These are phyloP conservation scores for Saxidomus purpurata DNA, from an alignment of 1,140 invertebrate genomes.

Conservation along the genomic window DNA sequence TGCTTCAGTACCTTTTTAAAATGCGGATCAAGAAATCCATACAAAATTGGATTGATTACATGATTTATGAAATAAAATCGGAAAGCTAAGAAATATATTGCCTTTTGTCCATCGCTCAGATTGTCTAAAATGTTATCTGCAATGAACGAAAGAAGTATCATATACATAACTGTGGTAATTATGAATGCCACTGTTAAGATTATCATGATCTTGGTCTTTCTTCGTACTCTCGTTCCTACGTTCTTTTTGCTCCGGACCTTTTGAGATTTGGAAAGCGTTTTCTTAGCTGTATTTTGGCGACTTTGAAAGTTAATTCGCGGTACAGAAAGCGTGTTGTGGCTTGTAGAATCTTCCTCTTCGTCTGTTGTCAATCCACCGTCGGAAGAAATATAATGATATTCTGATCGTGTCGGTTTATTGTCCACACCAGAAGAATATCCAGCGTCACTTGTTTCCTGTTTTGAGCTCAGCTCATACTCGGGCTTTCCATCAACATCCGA, in stretches of 20 bases:
- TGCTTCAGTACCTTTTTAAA: conserved; percentile 39
- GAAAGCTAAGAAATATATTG: conserved; percentile 46
- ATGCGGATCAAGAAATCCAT: conserved; percentile 46
- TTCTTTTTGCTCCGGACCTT: not conserved
- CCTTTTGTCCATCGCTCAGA: not conserved
- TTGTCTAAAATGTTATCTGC: conserved; percentile 18
- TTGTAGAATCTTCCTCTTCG: not conserved
- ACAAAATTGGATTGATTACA: conserved; percentile 56
- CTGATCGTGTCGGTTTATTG: not conserved
- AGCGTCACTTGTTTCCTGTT: not conserved
- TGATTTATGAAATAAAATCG: conserved; percentile 55
- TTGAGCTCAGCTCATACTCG: not conserved
- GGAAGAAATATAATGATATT: not conserved
- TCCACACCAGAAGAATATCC: not conserved
- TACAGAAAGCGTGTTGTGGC: not conserved
- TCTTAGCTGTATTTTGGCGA: not conserved
- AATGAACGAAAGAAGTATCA: conserved; percentile 47
- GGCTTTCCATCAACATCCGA: not conserved
- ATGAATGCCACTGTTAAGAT: conserved; percentile 35
- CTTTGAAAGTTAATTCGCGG: not conserved
- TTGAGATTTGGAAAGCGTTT: not conserved
- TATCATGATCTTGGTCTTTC: conserved; percentile 48
- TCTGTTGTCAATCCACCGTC: conserved; percentile 16
- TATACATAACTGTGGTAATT: conserved; percentile 42
- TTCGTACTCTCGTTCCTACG: not conserved